Percentiles rank a stretch among this genome's conserved stretches.
Conservation (phyloP, 2,113 vertebrate genomes). For the Tyrannus savana region DNA sequence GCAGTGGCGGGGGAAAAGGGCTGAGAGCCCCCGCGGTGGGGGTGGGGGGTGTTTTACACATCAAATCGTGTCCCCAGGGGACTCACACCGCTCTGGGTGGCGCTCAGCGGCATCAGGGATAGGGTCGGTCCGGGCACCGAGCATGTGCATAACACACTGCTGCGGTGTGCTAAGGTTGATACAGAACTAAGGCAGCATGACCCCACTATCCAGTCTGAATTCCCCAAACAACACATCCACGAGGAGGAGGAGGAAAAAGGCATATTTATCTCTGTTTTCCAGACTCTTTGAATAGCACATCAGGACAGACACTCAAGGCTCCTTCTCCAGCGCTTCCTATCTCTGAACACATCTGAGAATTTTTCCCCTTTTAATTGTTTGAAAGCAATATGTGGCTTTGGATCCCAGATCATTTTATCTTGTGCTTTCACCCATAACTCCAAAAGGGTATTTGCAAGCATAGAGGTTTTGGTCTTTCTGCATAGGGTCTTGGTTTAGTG, state of each 20-base stretch:
- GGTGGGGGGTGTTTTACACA: background rate
- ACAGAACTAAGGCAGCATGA: background rate
- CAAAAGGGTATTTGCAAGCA: background rate
- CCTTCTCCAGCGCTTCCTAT: background rate
- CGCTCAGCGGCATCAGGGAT: background rate
- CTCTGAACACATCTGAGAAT: background rate
- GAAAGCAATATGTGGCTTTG: background rate
- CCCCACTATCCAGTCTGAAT: rapidly evolving
- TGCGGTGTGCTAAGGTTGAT: rapidly evolving
- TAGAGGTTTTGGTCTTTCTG: background rate
- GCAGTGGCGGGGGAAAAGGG: no score
- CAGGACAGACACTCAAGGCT: background rate
- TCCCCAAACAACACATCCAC: background rate
- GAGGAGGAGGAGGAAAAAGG: background rate
- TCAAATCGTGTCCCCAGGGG: rapidly evolving
- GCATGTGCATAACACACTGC: rapidly evolving
- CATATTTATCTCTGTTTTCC: background rate
- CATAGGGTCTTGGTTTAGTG: background rate
- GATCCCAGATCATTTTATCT: background rate
- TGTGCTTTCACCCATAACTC: background rate
- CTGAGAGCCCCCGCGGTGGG: background rate
- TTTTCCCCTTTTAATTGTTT: background rate
- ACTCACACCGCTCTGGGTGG: rapidly evolving
- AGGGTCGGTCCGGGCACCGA: no score
- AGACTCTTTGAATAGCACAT: background rate